Percentiles rank a stretch among this genome's conserved stretches.
phyloP scores from a whole-genome alignment of 2,113 vertebrate species.

The Felis chaus region DNA sequence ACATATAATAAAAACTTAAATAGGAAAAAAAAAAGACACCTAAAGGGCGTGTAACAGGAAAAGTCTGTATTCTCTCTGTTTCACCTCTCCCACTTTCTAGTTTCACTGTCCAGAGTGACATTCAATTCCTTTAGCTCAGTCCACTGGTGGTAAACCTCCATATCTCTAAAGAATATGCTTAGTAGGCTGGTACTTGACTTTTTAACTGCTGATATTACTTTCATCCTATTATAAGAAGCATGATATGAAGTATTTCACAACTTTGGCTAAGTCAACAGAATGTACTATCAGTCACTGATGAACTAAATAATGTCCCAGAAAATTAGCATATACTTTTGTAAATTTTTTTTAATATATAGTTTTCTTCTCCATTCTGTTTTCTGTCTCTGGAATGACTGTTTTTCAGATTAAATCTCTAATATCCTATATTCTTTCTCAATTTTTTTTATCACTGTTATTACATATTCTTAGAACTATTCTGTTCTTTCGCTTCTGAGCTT shows the following conservation, averaged over 20 bases:
- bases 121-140: not conserved
- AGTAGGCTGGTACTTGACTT: not conserved
- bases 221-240: not conserved
- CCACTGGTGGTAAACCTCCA: not conserved
- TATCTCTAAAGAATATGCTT: not conserved
- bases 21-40: not conserved
- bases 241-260: not conserved
- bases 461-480: not conserved
- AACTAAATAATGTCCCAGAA: not conserved
- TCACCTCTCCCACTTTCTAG: not conserved
- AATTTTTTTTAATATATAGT: not conserved
- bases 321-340: not conserved
- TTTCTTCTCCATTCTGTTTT: not conserved
- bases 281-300: not conserved
- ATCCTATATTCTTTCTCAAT: not conserved
- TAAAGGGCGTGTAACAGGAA: not conserved
- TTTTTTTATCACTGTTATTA: not conserved
- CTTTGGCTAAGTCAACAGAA: not conserved
- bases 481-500: not conserved
- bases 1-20: not conserved
- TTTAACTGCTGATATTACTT: constrained; percentile 1
- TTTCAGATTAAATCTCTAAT: not conserved
- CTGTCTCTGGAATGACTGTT: not conserved
- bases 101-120: not conserved
- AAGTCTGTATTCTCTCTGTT: not conserved